A percentile compares a stretch with the other conserved stretches of the same genome.
Evolutionary conservation across 2,113 vertebrate genomes (phyloP).

Genomic region (Microtus pennsylvanicus): DNA sequence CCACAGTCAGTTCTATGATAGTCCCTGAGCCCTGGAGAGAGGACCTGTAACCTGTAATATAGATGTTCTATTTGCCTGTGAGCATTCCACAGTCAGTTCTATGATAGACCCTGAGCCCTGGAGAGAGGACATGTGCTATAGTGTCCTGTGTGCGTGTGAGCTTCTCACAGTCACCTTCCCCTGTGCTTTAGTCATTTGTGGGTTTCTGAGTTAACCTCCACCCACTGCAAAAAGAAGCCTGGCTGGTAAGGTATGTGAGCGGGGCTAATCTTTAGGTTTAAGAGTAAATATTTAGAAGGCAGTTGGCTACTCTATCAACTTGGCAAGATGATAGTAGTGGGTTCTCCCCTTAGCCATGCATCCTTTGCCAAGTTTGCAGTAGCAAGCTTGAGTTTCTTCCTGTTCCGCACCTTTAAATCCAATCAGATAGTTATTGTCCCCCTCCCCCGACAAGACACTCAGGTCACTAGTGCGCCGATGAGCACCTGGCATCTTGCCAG

Average conservation of each 20-base stretch:
- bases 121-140: background rate
- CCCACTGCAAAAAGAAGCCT: background rate
- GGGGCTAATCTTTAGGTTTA: background rate
- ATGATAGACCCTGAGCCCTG: background rate
- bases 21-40: too few species aligned
- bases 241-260: background rate
- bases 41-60: too few species aligned
- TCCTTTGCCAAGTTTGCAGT: background rate
- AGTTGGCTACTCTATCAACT: background rate
- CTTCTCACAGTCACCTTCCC: background rate
- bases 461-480: background rate
- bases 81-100: background rate
- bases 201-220: background rate
- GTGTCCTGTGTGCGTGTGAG: background rate
- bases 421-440: background rate
- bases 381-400: too few species aligned
- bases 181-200: background rate
- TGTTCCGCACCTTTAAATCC: background rate
- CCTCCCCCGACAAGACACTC: background rate
- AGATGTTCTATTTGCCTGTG: background rate
- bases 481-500: background rate
- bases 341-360: background rate
- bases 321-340: background rate
- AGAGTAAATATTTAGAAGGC: background rate
- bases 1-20: too few species aligned